Evolutionary conservation across 2,797 vertebrate species (phyloP).

Genomic region (Pogonophryne albipinna): DNA sequence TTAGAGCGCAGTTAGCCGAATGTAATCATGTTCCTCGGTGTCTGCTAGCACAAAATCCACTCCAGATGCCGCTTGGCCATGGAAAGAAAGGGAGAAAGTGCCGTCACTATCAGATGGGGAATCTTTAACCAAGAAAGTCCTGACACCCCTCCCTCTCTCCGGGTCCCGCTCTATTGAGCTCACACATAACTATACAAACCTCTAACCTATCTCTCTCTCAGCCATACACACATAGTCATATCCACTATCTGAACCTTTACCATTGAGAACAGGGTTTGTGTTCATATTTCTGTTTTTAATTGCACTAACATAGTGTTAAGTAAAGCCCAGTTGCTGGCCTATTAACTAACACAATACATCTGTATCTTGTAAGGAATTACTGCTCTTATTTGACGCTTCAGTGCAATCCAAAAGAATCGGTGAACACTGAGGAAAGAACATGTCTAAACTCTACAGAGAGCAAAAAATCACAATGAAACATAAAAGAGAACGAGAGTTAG

Average conservation of each 20-base stretch:
- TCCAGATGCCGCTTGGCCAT: constrained; percentile 93
- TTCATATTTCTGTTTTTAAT: constrained; percentile 61
- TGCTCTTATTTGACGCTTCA: constrained; percentile 75
- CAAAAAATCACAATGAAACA: constrained; percentile 74
- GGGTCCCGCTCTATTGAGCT: constrained; percentile 75
- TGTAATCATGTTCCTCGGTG: constrained; percentile 99
- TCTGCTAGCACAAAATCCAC: constrained; percentile 98
- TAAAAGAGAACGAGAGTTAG: constrained; percentile 54
- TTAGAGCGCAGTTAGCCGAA: constrained; percentile 99
- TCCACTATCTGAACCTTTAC: constrained; percentile 24
- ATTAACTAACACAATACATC: constrained; percentile 64
- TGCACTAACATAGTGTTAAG: constrained; percentile 60
- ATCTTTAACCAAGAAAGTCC: constrained; percentile 80
- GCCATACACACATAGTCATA: constrained; percentile 32
- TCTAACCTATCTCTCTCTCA: constrained; percentile 39
- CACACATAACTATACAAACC: constrained; percentile 69
- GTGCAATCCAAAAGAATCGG: constrained; percentile 72
- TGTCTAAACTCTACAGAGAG: constrained; percentile 63
- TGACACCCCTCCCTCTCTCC: constrained; percentile 66
- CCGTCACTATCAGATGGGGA: constrained; percentile 84
- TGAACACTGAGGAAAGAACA: constrained; percentile 64
- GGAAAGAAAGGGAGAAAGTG: constrained; percentile 88
- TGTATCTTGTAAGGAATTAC: constrained; percentile 60
- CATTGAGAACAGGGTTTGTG: constrained; percentile 44
- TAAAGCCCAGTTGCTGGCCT: constrained; percentile 52